phyloP scores from a whole-genome alignment of 2,113 vertebrate genomes.

The Psephotus haematonotus region DNA sequence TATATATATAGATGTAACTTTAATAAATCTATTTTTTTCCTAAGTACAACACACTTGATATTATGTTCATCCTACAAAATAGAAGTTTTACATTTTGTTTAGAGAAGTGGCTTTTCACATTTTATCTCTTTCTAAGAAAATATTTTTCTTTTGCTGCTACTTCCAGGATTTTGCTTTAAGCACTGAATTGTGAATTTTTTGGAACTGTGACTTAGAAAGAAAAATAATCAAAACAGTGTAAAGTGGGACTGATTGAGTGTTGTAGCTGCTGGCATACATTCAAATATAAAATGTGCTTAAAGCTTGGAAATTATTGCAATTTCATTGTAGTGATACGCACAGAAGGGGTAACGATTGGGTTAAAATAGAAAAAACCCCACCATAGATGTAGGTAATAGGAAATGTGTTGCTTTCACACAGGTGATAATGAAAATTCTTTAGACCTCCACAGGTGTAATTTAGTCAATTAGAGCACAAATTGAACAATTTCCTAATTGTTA shows the following conservation, averaged over 20 bases:
- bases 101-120: neutral
- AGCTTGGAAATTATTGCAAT: neutral
- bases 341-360: neutral
- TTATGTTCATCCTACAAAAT: neutral
- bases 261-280: neutral
- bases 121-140: neutral
- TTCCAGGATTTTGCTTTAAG: neutral
- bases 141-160: neutral
- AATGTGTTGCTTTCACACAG: neutral
- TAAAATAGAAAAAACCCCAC: neutral
- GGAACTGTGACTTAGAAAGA: neutral
- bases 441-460: slow-evolving; percentile 37
- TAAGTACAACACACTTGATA: neutral
- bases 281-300: neutral
- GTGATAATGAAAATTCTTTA: slow-evolving; percentile 53
- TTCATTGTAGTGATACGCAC: neutral
- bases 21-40: neutral
- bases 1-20: neutral
- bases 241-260: neutral
- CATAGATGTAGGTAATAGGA: neutral
- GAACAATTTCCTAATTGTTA: slow-evolving; percentile 53
- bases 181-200: neutral
- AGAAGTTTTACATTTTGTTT: neutral
- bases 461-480: slow-evolving; percentile 42
- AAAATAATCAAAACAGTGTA: neutral